These are phyloP conservation scores for Byasa hedistus DNA, from an alignment of 2,888 invertebrate genomes.

Conservation along the genomic window DNA sequence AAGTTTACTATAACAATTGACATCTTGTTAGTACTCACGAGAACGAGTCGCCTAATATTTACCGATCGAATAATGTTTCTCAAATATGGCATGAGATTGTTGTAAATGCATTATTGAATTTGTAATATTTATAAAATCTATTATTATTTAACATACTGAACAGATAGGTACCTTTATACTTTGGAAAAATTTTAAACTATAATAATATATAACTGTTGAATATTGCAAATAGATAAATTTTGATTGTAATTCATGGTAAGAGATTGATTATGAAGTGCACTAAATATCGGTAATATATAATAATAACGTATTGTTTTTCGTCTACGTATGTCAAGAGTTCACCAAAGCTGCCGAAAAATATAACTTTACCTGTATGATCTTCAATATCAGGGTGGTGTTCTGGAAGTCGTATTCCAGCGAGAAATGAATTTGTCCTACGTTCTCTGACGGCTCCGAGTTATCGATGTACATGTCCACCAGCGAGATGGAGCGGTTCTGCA, in stretches of 20 bases:
- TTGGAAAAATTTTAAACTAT: too few species aligned
- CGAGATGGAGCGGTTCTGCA: constrained; percentile 93
- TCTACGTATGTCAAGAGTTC: too few species aligned
- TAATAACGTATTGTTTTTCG: too few species aligned
- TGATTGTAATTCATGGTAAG: too few species aligned
- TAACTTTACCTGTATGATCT: constrained; percentile 88
- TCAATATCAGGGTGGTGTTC: constrained; percentile 93
- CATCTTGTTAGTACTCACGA: not conserved
- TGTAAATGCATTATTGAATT: not conserved
- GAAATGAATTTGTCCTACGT: constrained; percentile 96
- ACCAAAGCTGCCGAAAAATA: not conserved
- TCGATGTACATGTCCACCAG: constrained; percentile 97
- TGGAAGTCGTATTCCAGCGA: constrained; percentile 96
- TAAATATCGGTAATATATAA: too few species aligned
- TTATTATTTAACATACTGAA: too few species aligned
- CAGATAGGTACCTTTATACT: too few species aligned
- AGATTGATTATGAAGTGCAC: too few species aligned
- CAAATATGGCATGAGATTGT: not conserved
- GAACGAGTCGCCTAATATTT: constrained; percentile 11
- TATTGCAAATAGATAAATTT: too few species aligned
- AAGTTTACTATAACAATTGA: constrained; percentile 11
- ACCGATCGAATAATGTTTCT: constrained; percentile 3
- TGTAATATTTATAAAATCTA: not conserved
- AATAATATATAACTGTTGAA: too few species aligned
- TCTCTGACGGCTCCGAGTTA: constrained; percentile 94